Evolutionary conservation across 1,140 invertebrate species (phyloP), one percentile per base, ranked within the genome.

Genomic region (Musca vetustissima): DNA sequence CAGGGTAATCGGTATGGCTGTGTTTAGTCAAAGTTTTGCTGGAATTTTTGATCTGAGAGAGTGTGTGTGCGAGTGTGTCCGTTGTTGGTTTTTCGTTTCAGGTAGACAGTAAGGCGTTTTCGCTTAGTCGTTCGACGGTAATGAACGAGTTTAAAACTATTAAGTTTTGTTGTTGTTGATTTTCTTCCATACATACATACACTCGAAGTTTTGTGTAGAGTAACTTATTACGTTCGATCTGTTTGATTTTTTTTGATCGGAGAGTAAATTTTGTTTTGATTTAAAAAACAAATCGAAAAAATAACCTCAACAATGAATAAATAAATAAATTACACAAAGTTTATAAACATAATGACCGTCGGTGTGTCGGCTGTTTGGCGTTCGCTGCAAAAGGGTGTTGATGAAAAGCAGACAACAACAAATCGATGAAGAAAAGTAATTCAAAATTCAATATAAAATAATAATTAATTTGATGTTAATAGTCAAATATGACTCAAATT

Each of bases 131-230:
- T 80, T 79, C 79, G 72, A 75, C 77, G 80, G 76, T 78, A 75
- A 76, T 81, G 79, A 76, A 80, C 79, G 79, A 81, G 79, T 81
- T 76, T 73, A 78, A 79, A 79, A 74, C 77, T 74, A 79, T 79
- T 75, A 43, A 13, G 4, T 43, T 43, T 43, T 43, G 36, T 43
- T 43, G 6, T 43, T 11, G n/a, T n/a, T n/a, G n/a, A n/a, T 43
- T 43, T 43, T 2, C 73, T 57, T 17, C 67, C 50, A 53, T 70
- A 61, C 19, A 19, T 43, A 36, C 55, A 43, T n/a, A 47, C 25
- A 55, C 50, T 43, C 6, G 1, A 43, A 43, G 6, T 43, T 43
- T 43, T 4, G 36, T 13, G 36, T 43, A 43, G 36, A 43, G 36
- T 1, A 43, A 8, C 28, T 9, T 43, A 43, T n/a, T n/a, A 43